Evolutionary conservation across 2,797 vertebrate species (phyloP), one percentile per base, ranked within the genome.

Genomic region (Sphenodon punctatus): DNA sequence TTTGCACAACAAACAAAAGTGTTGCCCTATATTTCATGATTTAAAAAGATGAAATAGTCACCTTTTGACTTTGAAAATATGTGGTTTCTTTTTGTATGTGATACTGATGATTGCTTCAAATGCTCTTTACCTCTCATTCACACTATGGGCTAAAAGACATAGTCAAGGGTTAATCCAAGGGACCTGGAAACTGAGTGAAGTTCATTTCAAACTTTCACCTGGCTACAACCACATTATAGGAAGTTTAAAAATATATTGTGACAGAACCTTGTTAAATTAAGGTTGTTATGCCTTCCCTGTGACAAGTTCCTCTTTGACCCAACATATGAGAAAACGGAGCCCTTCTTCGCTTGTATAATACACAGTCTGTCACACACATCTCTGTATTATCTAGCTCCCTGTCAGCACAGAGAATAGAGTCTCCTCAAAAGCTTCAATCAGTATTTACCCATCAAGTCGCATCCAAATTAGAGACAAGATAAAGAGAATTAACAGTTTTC

Each of bases 401-500:
- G 85, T 66, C 36, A 56, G 30, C 36, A 32, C 14, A 46, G 38
- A 51, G 25, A 43, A 76, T n/a, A 61, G 14, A 0, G 70, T 55
- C 61, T 66, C 48, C 36, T 75, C 27, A 79, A 10, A 49, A 79
- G 69, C 36, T 38, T 1, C n/a, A 36, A 53, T 67, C 58, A 83
- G 63, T 75, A 56, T 66, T 75, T 77, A 86, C 39, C 10, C 45
- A 70, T 68, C 20, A 30, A 67, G 2, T 7, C 46, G 63, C 77
- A 9, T 22, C n/a, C 3, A 68, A 23, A 41, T 51, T 55, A 41
- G 77, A 78, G 53, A 1, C 20, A 75, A 25, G 12, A 84, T 86
- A 85, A 66, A 10, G 3, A 46, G 39, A 78, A 67, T 11, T 34
- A 80, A 76, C 65, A 22, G 23, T n/a, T n/a, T n/a, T n/a, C n/a